Percentiles rank a stretch among this genome's conserved stretches.
Evolutionary conservation across 2,888 invertebrate species (phyloP).

Genomic region (Melinopterus prodromus): DNA sequence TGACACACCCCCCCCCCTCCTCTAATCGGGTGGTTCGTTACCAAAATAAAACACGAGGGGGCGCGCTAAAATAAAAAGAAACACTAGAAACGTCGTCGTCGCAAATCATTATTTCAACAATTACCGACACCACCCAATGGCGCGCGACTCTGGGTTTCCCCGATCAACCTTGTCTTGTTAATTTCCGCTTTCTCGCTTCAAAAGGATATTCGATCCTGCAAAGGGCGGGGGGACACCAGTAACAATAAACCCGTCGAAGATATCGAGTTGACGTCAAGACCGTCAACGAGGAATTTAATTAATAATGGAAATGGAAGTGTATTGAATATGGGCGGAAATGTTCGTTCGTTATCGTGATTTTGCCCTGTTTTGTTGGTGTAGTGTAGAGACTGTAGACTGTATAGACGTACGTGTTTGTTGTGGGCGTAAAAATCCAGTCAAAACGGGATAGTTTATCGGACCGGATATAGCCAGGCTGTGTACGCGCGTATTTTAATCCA

Average conservation of each 20-base stretch:
- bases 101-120: conserved; percentile 34
- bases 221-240: conserved; percentile 36
- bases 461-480: no score
- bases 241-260: background rate
- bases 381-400: no score
- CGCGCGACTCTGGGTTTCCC: background rate
- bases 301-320: conserved; percentile 25
- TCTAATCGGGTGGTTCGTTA: background rate
- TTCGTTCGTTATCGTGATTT: background rate
- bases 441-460: no score
- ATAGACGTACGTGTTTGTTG: no score
- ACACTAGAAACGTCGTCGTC: background rate
- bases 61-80: background rate
- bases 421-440: no score
- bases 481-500: no score
- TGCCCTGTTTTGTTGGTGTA: no score
- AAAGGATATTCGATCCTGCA: conserved; percentile 49
- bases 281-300: conserved; percentile 40
- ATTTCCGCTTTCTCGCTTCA: conserved; percentile 49
- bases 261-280: background rate
- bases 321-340: conserved; percentile 5
- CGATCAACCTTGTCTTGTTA: conserved; percentile 41
- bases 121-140: conserved; percentile 23
- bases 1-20: background rate
- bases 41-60: background rate